phyloP scores from a whole-genome alignment of 2,888 invertebrate species.

The Tholera decimalis region DNA sequence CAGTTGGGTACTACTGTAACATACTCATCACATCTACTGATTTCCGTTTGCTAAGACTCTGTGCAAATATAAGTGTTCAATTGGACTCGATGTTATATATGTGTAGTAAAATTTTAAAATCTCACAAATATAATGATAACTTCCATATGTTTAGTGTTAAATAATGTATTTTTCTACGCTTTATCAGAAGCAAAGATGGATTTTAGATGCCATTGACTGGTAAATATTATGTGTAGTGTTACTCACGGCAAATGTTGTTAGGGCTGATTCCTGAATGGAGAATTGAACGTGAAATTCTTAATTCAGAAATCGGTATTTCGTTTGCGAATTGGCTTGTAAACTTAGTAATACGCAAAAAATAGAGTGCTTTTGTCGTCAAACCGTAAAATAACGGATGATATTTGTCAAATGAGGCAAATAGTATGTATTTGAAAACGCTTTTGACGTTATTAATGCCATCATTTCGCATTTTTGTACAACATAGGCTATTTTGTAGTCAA shows the following conservation, averaged over 20 bases:
- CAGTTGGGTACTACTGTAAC: too few relatives aligned
- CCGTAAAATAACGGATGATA: slow-evolving; percentile 14
- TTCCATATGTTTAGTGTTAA: slow-evolving; percentile 46
- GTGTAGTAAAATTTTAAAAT: slow-evolving; percentile 4
- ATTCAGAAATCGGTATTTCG: neutral
- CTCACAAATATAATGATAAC: slow-evolving; percentile 17
- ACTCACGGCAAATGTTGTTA: slow-evolving; percentile 2
- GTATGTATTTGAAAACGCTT: slow-evolving; percentile 46
- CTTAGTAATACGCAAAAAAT: neutral
- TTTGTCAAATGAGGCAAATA: slow-evolving; percentile 44
- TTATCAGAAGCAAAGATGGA: slow-evolving; percentile 32
- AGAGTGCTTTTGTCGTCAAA: slow-evolving; percentile 4
- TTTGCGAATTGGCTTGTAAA: neutral
- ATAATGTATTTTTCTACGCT: slow-evolving; percentile 47
- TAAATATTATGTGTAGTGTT: neutral
- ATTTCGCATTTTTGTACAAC: slow-evolving; percentile 54
- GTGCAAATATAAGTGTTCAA: slow-evolving; percentile 20
- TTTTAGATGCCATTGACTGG: slow-evolving; percentile 2
- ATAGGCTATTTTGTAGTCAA: slow-evolving; percentile 41
- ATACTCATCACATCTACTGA: neutral
- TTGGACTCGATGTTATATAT: slow-evolving; percentile 21
- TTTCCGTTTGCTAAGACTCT: neutral
- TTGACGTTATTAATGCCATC: slow-evolving; percentile 31
- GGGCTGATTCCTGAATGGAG: neutral
- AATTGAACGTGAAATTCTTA: neutral